A percentile compares a stretch with the other conserved stretches of the same genome.
Evolutionary conservation across 2,797 vertebrate species (phyloP).

Genomic region (Trachurus trachurus): DNA sequence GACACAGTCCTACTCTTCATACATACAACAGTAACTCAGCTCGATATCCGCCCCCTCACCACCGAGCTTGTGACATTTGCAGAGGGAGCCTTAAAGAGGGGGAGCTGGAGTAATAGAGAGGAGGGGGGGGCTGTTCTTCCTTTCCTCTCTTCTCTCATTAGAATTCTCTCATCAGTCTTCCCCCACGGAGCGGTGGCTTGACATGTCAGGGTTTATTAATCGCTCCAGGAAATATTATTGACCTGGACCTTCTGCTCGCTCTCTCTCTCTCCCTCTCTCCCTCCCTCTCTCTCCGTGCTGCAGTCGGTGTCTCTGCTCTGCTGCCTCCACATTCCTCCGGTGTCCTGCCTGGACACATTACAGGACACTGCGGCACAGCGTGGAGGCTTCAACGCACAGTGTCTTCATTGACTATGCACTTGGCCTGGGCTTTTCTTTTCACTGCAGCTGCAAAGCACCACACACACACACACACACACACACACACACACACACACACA

Average conservation of each 20-base stretch:
- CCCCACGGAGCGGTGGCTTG: conserved; percentile 45
- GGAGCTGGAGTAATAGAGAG: conserved; percentile 2
- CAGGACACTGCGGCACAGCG: conserved; percentile 79
- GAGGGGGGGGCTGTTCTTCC: conserved; percentile 2
- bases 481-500: conserved; percentile 51
- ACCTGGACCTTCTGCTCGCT: conserved; percentile 76
- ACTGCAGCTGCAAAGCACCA: conserved; percentile 74
- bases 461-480: conserved; percentile 22
- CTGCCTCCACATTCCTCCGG: conserved; percentile 74
- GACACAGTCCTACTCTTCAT: conserved; percentile 27
- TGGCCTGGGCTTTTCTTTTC: conserved; percentile 59
- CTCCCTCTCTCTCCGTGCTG: no score
- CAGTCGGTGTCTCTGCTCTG: conserved; percentile 65
- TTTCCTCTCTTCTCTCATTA: conserved; percentile 76
- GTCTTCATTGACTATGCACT: conserved; percentile 78
- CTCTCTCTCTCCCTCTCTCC: no score
- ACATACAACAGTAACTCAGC: conserved; percentile 37
- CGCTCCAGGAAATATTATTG: conserved; percentile 81
- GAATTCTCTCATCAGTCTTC: conserved; percentile 79
- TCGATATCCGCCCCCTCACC: conserved; percentile 56
- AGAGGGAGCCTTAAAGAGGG: conserved; percentile 55
- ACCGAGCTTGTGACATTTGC: conserved; percentile 69
- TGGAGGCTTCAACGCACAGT: conserved; percentile 70
- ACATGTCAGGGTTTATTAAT: conserved; percentile 84
- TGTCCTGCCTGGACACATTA: conserved; percentile 75